phyloP scores from a whole-genome alignment of 2,113 vertebrate genomes.

The Trematomus loennbergii region DNA sequence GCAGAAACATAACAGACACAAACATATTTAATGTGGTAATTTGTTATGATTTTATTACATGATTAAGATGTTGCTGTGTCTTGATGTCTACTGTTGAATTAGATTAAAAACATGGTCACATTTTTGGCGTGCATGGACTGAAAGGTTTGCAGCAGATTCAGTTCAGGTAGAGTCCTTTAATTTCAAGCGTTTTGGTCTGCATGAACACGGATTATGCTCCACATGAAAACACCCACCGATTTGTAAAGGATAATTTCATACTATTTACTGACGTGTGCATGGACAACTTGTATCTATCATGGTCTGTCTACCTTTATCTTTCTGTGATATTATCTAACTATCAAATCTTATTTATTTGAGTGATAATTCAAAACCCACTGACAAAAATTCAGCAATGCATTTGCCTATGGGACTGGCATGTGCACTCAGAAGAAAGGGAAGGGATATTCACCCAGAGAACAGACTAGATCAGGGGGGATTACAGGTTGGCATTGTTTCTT shows the following conservation, averaged over 20 bases:
- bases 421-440: neutral
- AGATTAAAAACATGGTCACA: neutral
- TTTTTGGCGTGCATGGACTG: neutral
- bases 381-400: constrained; percentile 1
- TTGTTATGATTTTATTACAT: neutral
- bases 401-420: neutral
- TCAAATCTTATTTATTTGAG: neutral
- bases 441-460: constrained; percentile 8
- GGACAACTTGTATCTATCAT: constrained; percentile 10
- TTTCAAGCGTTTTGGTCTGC: constrained; percentile 20
- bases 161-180: neutral
- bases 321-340: neutral
- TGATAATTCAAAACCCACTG: constrained; percentile 8
- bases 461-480: constrained; percentile 28
- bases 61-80: neutral
- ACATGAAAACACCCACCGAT: constrained; percentile 30
- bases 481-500: constrained; percentile 26
- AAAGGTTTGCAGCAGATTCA: constrained; percentile 8
- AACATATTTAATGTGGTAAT: neutral
- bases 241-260: constrained; percentile 40
- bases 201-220: constrained; percentile 36
- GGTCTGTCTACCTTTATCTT: neutral
- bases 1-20: neutral
- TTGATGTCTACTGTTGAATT: neutral
- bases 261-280: constrained; percentile 17